Evolutionary conservation across 92 coral and sea anemone genomes (phyloP), one percentile per base, ranked within the genome.

Genomic region (Epizoanthus fatuus): DNA sequence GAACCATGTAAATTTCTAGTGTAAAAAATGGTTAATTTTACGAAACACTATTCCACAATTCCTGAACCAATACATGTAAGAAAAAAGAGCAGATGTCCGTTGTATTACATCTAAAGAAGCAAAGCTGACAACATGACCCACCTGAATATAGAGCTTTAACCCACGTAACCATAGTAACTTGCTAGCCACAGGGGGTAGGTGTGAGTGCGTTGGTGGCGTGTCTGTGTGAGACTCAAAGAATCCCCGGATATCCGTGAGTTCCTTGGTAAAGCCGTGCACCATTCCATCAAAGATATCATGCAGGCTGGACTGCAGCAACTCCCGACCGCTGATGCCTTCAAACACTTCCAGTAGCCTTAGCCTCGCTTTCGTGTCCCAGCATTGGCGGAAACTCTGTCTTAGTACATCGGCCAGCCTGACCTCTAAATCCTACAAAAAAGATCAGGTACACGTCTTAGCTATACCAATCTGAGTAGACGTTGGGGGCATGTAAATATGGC

Each of bases 291-390:
- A 95, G 56, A 90, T 91, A 59, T 93, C 97, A 0, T 72, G 91
- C 49, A 97, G 89, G 81, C 90, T 97, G 57, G 92, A 83, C 98
- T 97, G 73, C 6, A 76, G 93, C 51, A 97, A 89, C 69, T 97
- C 99, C 55, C 99, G 95, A 40, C 99, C 99, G 79, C 99, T 97
- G 69, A 96, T 95, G 63, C 99, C 99, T 77, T 97, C 98, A 81
- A 97, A 97, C 58, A 97, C 98, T 81, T 97, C 99, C 67, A 97
- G 81, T 40, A 97, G 89, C 63, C 99, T 90, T 47, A 97, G 92
- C 84, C 92, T 97, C 67, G 99, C 98, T 66, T 95, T 90, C 53
- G 98, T 97, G 87, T 97, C 99, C 94, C 98, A 94, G 44, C 99
- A 97, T 84, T 97, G 99, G 89, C 94, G 96, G 67, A 97, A 97